Evolutionary conservation across 2,797 vertebrate genomes (phyloP), one percentile per base, ranked within the genome.

Genomic region (Diplodus puntazzo): DNA sequence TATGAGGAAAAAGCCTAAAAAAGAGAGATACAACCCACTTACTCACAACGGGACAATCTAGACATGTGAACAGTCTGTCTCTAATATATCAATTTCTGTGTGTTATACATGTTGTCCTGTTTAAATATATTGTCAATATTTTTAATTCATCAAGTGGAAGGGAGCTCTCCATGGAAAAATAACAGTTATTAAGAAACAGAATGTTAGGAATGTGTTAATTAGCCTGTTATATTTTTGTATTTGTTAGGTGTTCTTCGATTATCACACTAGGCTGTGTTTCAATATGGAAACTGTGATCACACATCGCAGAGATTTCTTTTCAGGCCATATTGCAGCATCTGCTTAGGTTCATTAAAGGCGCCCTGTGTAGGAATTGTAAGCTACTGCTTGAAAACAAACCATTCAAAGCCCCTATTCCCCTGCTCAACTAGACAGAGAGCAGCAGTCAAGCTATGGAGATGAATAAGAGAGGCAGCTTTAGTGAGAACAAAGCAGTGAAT

Each of bases 281-380:
- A 59, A n/a, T 18, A 67, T 1, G 39, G 23, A n/a, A 76, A 73
- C 25, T 57, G 65, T 77, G 69, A 67, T 84, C 69, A 48, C 61
- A 75, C 25, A 10, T 72, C 53, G 9, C 23, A 50, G 11, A 48
- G 0, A n/a, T 3, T 46, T 11, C 34, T 52, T 64, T 27, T 46
- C 63, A n/a, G 13, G 0, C 46, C 64, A 54, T 43, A 54, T 23
- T 72, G 64, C 18, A 45, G 21, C 21, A 30, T 46, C 25, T 20
- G 21, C 48, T 43, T 45, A 62, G 49, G 11, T 61, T 10, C 46
- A 1, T 61, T 8, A 21, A 34, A 70, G 6, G n/a, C 1, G 11
- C 39, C 10, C 9, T 39, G 10, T 39, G 39, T 8, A 39, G 39
- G 39, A 39, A 11, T 39, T 39, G 10, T 11, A 10, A 39, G 39